Evolutionary conservation across 2,888 invertebrate genomes (phyloP).

Genomic region (Elysia crispata): DNA sequence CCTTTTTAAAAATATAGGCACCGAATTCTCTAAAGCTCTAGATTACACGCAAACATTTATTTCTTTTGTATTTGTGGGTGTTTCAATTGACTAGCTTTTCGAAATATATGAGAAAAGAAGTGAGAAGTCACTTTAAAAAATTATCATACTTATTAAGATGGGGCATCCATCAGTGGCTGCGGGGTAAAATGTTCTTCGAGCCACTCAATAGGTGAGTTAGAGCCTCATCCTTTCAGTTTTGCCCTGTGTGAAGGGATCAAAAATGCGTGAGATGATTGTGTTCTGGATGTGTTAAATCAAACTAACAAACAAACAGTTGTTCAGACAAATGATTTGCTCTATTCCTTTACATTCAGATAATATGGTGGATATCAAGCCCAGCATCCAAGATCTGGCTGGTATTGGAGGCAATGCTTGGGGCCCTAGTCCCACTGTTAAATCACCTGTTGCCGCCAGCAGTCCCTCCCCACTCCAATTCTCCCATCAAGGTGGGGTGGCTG

Average conservation of each 20-base stretch:
- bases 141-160: too few species aligned
- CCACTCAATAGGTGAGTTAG: too few species aligned
- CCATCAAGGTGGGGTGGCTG: conserved; percentile 24
- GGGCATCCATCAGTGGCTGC: too few species aligned
- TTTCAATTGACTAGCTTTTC: too few species aligned
- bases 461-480: conserved; percentile 50
- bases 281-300: neutral
- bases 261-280: neutral
- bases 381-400: neutral
- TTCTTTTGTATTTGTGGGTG: too few species aligned
- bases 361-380: conserved; percentile 32
- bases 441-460: conserved; percentile 27
- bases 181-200: too few species aligned
- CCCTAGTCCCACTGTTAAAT: conserved; percentile 31
- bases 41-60: too few species aligned
- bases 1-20: too few species aligned
- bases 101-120: too few species aligned
- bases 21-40: too few species aligned
- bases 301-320: neutral
- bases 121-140: too few species aligned
- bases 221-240: too few species aligned
- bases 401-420: conserved; percentile 30
- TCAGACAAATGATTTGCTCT: neutral
- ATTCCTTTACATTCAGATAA: conserved; percentile 28
- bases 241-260: neutral